A percentile compares a stretch with the other conserved stretches of the same genome.
These are phyloP conservation scores for Rhagium mordax DNA, from an alignment of 2,888 invertebrate species.

Conservation along the genomic window DNA sequence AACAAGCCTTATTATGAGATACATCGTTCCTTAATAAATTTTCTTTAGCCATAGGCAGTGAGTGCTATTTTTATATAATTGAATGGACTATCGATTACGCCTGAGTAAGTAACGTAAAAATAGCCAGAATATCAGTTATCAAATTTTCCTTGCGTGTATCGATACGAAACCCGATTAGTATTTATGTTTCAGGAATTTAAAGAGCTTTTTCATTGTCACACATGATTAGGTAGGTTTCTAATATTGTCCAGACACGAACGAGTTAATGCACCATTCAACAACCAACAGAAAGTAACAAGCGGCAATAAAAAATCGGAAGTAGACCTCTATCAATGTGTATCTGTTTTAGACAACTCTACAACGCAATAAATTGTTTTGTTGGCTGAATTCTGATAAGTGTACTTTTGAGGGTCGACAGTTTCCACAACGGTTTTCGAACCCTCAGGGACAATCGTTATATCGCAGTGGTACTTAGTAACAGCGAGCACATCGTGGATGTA, in stretches of 20 bases:
- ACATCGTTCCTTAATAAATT: background rate
- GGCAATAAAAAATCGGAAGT: background rate
- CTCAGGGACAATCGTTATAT: background rate
- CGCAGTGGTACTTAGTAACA: background rate
- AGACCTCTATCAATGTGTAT: background rate
- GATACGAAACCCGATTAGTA: constrained; percentile 10
- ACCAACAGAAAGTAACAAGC: background rate
- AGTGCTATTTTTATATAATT: background rate
- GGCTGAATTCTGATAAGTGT: constrained; percentile 7
- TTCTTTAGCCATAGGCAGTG: background rate
- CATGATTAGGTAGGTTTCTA: constrained; percentile 18
- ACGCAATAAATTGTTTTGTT: constrained; percentile 16
- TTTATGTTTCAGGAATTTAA: constrained; percentile 26
- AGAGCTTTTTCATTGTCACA: constrained; percentile 27
- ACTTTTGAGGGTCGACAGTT: background rate
- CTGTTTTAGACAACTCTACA: constrained; percentile 18
- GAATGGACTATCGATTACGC: constrained; percentile 10
- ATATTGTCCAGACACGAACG: constrained; percentile 16
- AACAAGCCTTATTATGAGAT: background rate
- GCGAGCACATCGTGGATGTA: too few species aligned
- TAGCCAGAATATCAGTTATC: background rate
- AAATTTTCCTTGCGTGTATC: background rate
- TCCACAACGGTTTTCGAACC: background rate
- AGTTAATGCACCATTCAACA: background rate
- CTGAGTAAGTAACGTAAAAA: background rate